Evolutionary conservation across 2,797 vertebrate species (phyloP), one percentile per base, ranked within the genome.

Genomic region (Gymnoscopelus microlampas): DNA sequence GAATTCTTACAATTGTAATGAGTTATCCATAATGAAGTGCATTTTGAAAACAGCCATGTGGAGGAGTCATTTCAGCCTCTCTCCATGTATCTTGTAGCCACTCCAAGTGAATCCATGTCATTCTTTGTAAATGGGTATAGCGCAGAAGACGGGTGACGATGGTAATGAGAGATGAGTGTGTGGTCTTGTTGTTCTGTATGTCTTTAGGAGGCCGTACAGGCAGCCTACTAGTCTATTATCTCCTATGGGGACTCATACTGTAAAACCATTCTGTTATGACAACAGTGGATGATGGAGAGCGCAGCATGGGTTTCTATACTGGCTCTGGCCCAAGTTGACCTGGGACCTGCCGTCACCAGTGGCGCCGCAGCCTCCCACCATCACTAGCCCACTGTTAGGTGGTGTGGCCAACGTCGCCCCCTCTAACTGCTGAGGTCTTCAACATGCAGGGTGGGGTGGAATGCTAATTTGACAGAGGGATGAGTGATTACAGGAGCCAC

Each of bases 391-490:
- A 85, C 88, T 87, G 85, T 89, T 81, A 76, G 63, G 4, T 70
- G n/a, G 72, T 39, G 71, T 53, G 2, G 84, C 85, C 84, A 77
- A 87, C 66, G 76, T 79, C 82, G 79, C 56, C 65, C 68, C 44
- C 79, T 83, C 78, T 85, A 14, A 84, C 62, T 73, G 75, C 68
- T 11, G 23, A n/a, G 73, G 76, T 78, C 64, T 78, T 79, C 48
- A 86, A 60, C 83, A 74, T 62, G 84, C 70, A 53, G 76, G 65
- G 82, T 74, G 58, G 81, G 77, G 63, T 12, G 67, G 73, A 72
- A 83, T 86, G 76, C 74, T 90, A 82, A 89, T 89, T 82, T 91
- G 90, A 91, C 89, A 88, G 82, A 82, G 63, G 75, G 75, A 88
- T 93, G 91, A 93, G 83, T 89, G 89, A 93, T 89, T 89, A 73